phyloP scores from a whole-genome alignment of 2,113 vertebrate genomes.

The Prunella fulvescens region DNA sequence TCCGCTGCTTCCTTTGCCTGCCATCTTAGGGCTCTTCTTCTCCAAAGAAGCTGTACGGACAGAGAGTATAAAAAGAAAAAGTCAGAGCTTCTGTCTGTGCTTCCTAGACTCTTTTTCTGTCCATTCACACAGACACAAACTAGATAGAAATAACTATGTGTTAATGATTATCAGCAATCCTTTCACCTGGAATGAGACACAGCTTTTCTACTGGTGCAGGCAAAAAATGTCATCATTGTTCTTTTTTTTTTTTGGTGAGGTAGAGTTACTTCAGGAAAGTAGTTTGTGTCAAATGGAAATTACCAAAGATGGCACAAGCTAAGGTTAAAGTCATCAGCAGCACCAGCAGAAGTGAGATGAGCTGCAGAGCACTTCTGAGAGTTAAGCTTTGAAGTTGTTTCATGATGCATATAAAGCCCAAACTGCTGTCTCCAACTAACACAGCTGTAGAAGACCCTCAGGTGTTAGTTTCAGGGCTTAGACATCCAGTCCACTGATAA shows the following conservation, averaged over 20 bases:
- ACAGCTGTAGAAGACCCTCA: background rate
- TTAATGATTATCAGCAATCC: background rate
- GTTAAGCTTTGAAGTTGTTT: background rate
- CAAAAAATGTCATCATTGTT: background rate
- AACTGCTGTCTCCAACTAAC: background rate
- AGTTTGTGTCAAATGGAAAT: background rate
- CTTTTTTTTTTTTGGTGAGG: background rate
- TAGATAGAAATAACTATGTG: background rate
- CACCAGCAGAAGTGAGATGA: background rate
- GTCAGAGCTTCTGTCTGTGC: background rate
- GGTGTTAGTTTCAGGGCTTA: background rate
- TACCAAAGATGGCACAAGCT: background rate
- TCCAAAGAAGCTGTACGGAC: constrained; percentile 47
- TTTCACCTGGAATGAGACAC: background rate
- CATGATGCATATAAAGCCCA: background rate
- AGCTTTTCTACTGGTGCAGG: background rate
- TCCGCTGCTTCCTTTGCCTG: constrained; percentile 68
- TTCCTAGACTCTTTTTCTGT: background rate
- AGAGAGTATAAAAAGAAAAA: background rate
- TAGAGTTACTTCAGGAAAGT: background rate
- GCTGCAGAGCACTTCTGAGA: background rate
- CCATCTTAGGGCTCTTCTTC: constrained; percentile 64
- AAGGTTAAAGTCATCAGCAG: background rate
- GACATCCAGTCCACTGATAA: background rate
- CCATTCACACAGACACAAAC: background rate